Base-by-base conservation (phyloP, 2,113 vertebrate species). In the Crotalus viridis region DNA sequence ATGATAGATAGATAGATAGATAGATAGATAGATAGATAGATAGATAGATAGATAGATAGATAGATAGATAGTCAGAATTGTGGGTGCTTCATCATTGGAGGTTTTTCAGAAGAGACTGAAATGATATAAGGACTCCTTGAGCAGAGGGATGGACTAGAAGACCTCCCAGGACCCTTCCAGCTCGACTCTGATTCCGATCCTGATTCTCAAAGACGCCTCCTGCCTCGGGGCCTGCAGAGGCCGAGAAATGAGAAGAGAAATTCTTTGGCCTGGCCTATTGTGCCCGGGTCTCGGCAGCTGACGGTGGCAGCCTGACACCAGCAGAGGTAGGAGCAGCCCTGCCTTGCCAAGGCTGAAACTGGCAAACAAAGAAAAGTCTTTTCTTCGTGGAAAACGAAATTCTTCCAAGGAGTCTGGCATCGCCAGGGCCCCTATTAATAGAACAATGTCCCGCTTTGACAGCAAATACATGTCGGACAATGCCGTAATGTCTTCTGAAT, bases 351-450 rank as follows among this genome's bases (percentile, higher is more conserved):
- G 93, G 87, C 94, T 87, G 89, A 94, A 94, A 89, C 86, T 93
- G 95, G 95, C 95, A 96, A 97, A 98, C 96, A 96, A 97, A 97
- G 96, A 86, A 64, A 10, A 9, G 89, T 89, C 64, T 97, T 93
- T 55, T 95, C 92, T 85, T 87, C n/a, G 21, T 22, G 95, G 92
- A 94, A 91, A 96, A 96, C 81, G 61, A 93, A 95, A 97, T 96
- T 98, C 96, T 97, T 97, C 92, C 94, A 56, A 89, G 88, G 43
- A 56, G 94, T 93, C 93, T 97, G 59, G 0, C 91, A 55, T 96
- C 33, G 89, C 91, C 8, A 0, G 93, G 94, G 92, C 96, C 96
- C 89, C 95, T 97, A 94, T 95, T 95, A 96, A 96, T 94, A 96
- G 94, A 1, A 0, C 90, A 94, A 90, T 90, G 91, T 94, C 95